Evolutionary conservation across 2,888 invertebrate species (phyloP).

Genomic region (Pyrochroa serraticornis): DNA sequence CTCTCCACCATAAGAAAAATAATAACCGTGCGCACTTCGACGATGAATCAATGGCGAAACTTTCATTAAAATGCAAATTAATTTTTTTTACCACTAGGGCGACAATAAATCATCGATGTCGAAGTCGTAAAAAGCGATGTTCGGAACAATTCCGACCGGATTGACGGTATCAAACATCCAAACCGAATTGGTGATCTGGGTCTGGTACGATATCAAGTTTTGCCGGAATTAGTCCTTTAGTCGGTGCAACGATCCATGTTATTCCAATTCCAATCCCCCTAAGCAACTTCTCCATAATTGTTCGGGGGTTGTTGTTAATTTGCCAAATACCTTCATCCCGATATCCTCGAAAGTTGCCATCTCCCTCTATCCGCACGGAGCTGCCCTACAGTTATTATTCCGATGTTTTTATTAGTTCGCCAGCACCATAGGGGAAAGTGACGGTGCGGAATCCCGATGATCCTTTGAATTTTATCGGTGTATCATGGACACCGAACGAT

Average conservation of each 20-base stretch:
- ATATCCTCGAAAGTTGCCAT: too few species aligned
- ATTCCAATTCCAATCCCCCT: conserved; percentile 29
- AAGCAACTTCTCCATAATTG: conserved; percentile 31
- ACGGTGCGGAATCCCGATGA: too few species aligned
- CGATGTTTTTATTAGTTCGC: too few species aligned
- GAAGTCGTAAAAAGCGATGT: conserved; percentile 2
- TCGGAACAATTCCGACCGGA: conserved; percentile 7
- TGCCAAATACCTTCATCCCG: conserved; percentile 27
- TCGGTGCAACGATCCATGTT: conserved; percentile 28
- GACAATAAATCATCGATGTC: conserved; percentile 4
- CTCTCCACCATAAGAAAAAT: too few species aligned
- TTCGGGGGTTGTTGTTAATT: conserved; percentile 32
- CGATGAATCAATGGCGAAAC: not conserved
- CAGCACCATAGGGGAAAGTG: too few species aligned
- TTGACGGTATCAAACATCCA: conserved; percentile 10
- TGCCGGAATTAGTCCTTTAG: conserved; percentile 28
- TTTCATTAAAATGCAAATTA: conserved; percentile 5
- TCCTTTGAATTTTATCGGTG: too few species aligned
- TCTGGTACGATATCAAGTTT: conserved; percentile 17
- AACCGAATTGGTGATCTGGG: conserved; percentile 19
- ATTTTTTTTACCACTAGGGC: not conserved
- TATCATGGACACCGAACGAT: too few species aligned
- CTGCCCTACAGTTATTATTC: too few species aligned
- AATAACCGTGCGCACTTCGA: too few species aligned
- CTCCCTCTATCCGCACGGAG: too few species aligned